These are phyloP conservation scores for Myotis pilosus DNA, from an alignment of 2,797 vertebrate species.

Conservation along the genomic window DNA sequence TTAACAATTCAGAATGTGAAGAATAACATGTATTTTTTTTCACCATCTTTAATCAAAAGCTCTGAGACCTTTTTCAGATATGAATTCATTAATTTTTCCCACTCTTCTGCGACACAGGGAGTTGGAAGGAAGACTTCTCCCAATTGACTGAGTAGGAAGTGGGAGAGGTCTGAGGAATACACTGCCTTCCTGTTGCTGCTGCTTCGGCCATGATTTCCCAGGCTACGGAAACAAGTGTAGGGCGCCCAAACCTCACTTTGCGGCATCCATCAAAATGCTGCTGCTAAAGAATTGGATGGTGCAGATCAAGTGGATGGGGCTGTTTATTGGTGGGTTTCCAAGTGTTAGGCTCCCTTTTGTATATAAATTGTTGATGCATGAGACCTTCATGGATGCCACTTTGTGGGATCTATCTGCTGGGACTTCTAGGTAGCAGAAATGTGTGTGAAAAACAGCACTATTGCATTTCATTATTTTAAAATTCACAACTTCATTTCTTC, in stretches of 20 bases:
- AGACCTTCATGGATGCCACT: no score
- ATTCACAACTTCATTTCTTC: background rate
- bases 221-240: fast-evolving
- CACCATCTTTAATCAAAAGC: background rate
- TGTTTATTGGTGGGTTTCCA: background rate
- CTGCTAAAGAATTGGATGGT: background rate
- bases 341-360: background rate
- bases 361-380: background rate
- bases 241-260: fast-evolving
- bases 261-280: fast-evolving
- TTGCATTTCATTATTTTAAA: background rate
- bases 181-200: fast-evolving
- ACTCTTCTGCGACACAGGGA: fast-evolving
- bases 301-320: fast-evolving
- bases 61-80: background rate
- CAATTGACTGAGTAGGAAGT: background rate
- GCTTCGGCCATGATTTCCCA: fast-evolving
- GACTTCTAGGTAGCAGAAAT: background rate
- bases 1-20: background rate
- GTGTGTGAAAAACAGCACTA: fast-evolving
- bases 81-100: background rate
- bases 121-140: background rate
- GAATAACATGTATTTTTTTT: background rate
- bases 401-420: fast-evolving
- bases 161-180: background rate